A percentile compares a stretch with the other conserved stretches of the same genome.
These are phyloP conservation scores for Hippopotamyrus pictus DNA, from an alignment of 2,797 vertebrate species.

Conservation along the genomic window DNA sequence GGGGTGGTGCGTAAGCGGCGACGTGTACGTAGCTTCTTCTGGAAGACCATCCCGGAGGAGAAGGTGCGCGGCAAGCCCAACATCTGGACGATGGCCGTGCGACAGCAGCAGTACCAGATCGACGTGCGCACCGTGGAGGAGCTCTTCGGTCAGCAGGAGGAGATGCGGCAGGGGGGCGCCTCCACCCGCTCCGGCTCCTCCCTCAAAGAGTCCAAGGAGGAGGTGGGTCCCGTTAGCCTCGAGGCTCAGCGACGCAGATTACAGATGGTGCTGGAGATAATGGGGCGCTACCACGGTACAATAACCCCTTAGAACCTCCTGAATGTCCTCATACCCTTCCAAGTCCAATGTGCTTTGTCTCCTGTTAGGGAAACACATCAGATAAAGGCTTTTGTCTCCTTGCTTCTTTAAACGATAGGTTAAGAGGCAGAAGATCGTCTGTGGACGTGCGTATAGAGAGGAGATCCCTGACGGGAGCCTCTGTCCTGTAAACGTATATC, in stretches of 20 bases:
- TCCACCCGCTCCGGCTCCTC: slow-evolving; percentile 60
- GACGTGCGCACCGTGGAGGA: slow-evolving; percentile 89
- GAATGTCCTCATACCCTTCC: background rate
- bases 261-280: background rate
- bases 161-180: slow-evolving; percentile 32
- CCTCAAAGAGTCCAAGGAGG: slow-evolving; percentile 80
- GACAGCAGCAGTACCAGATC: slow-evolving; percentile 83
- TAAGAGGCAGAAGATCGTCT: background rate
- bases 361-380: background rate
- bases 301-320: background rate
- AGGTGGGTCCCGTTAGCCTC: slow-evolving; percentile 65
- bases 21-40: slow-evolving; percentile 89
- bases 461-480: background rate
- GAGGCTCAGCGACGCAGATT: background rate
- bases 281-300: background rate
- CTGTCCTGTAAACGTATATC: slow-evolving; percentile 30
- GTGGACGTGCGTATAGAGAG: background rate
- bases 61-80: slow-evolving; percentile 90
- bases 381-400: background rate
- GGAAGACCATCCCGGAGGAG: slow-evolving; percentile 96
- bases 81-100: slow-evolving; percentile 88
- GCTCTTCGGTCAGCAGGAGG: slow-evolving; percentile 96
- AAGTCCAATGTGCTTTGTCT: background rate
- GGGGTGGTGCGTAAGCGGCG: slow-evolving; percentile 73
- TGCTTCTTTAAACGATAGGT: background rate